Evolutionary conservation across 92 coral and sea anemone species (phyloP).

Genomic region (Umimayanthus kanabou): DNA sequence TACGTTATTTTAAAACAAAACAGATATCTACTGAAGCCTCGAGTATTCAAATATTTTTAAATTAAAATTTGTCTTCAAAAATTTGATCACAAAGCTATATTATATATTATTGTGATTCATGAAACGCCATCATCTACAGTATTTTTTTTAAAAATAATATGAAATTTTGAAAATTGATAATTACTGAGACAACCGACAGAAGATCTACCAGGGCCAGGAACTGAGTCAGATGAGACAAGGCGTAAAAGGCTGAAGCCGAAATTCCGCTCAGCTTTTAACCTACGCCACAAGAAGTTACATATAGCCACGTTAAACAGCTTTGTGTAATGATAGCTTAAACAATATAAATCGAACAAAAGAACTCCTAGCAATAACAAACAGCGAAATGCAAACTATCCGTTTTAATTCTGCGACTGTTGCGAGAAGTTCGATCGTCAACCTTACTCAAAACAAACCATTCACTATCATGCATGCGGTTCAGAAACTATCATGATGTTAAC

Average conservation of each 20-base stretch:
- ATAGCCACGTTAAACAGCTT: neutral
- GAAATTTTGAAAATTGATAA: neutral
- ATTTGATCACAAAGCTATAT: neutral
- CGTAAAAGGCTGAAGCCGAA: slow-evolving; percentile 2
- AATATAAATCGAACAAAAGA: neutral
- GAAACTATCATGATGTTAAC: neutral
- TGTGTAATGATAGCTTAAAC: neutral
- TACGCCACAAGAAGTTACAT: neutral
- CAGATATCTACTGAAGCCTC: neutral
- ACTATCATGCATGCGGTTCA: neutral
- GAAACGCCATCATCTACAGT: neutral
- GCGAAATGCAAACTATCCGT: neutral
- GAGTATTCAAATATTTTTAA: neutral
- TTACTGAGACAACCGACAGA: neutral
- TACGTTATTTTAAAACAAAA: too few relatives aligned
- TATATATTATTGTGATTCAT: neutral
- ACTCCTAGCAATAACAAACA: neutral
- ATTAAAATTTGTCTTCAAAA: too few relatives aligned
- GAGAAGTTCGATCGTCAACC: neutral
- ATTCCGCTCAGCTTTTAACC: neutral
- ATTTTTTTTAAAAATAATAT: too few relatives aligned
- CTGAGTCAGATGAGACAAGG: neutral
- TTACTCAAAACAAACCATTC: neutral
- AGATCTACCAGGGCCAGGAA: too few relatives aligned
- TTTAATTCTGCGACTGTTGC: neutral